phyloP scores from a whole-genome alignment of 2,113 vertebrate genomes.

The Macquaria australasica region DNA sequence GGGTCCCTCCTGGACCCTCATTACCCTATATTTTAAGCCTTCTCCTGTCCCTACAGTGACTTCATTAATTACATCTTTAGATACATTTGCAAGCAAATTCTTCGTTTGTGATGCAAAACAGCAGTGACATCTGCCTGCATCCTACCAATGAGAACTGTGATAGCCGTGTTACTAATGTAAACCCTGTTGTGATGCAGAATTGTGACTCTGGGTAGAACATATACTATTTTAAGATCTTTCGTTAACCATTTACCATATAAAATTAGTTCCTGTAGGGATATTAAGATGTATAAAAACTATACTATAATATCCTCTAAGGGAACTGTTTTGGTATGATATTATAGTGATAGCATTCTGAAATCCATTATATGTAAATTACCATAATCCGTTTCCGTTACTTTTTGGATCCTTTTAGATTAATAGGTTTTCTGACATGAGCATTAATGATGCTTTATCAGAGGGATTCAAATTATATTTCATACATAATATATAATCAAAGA shows the following conservation, averaged over 20 bases:
- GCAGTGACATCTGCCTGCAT: constrained; percentile 41
- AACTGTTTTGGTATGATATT: background rate
- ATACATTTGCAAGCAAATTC: constrained; percentile 27
- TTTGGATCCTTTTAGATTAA: constrained; percentile 1
- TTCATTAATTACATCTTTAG: constrained; percentile 20
- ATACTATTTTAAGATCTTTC: constrained; percentile 59
- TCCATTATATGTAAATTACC: constrained; percentile 20
- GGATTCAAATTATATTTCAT: constrained; percentile 8
- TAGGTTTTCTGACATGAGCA: constrained; percentile 15
- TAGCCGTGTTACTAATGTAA: constrained; percentile 59
- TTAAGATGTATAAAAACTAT: background rate
- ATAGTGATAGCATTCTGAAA: constrained; percentile 2
- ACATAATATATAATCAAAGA: constrained; percentile 33
- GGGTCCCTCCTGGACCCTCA: background rate
- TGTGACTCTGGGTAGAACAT: constrained; percentile 42
- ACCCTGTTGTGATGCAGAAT: constrained; percentile 71
- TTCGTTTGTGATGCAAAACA: constrained; percentile 44
- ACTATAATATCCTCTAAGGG: background rate
- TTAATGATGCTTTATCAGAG: constrained; percentile 22
- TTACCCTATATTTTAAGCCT: background rate
- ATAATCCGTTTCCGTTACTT: background rate
- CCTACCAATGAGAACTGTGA: constrained; percentile 60
- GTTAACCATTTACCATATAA: background rate
- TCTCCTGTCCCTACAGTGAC: background rate
- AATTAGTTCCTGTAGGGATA: background rate